Percentiles rank a stretch among this genome's conserved stretches.
These are phyloP conservation scores for Drosophila kohkoa DNA, from an alignment of 1,140 invertebrate species.

Conservation along the genomic window DNA sequence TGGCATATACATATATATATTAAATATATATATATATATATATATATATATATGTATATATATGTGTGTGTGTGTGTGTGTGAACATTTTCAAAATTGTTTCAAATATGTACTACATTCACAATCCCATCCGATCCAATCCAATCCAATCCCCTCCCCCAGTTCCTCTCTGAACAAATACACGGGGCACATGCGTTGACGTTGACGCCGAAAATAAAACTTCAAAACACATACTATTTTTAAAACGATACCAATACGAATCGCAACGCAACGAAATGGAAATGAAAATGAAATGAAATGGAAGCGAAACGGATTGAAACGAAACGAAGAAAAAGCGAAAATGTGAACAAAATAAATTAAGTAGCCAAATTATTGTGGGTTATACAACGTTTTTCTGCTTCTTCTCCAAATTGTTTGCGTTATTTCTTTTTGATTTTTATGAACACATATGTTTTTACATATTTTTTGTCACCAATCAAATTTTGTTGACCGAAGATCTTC, in stretches of 20 bases:
- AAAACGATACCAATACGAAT: conserved; percentile 75
- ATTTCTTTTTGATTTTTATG: conserved; percentile 23
- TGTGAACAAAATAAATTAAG: conserved; percentile 80
- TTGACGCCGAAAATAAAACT: conserved; percentile 82
- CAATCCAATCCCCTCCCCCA: background rate
- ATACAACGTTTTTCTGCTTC: conserved; percentile 68
- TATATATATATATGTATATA: conserved; percentile 19
- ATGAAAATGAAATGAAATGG: conserved; percentile 61
- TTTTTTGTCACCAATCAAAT: background rate
- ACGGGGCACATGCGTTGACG: conserved; percentile 68
- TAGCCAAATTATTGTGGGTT: conserved; percentile 82
- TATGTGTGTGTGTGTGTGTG: conserved; percentile 21
- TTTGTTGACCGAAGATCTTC: background rate
- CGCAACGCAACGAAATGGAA: conserved; percentile 58
- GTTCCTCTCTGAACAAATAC: conserved; percentile 11
- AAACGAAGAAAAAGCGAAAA: conserved; percentile 48
- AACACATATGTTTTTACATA: background rate
- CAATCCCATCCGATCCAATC: conserved; percentile 27
- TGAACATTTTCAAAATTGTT: conserved; percentile 65
- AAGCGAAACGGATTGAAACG: conserved; percentile 50
- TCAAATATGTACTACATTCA: conserved; percentile 72
- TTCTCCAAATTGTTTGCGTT: conserved; percentile 2
- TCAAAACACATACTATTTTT: conserved; percentile 80
- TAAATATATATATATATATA: background rate
- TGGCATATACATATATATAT: conserved; percentile 23